Evolutionary conservation across 2,888 invertebrate genomes (phyloP), one percentile per base, ranked within the genome.

Genomic region (Poecilobothrus nobilitatus): DNA sequence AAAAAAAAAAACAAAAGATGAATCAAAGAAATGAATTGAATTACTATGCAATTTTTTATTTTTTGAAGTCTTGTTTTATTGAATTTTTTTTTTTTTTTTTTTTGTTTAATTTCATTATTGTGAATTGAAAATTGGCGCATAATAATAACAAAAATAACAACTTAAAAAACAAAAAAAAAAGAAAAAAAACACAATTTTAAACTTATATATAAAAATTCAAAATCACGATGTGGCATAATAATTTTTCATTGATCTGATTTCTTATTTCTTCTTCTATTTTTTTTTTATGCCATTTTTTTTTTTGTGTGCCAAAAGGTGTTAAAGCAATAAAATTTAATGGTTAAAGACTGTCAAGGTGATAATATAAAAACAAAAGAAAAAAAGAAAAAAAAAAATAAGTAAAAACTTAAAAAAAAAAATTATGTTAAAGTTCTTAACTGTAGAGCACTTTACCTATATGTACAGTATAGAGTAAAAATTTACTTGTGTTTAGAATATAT

Each of bases 181-280:
- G 34, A 34, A 44, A 12, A 6, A 18, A n/a, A 9, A 53, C 9
- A 53, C 53, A 18, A 18, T 53, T 53, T 37, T 12, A 53, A 53
- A 53, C 12, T 5, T 8, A 7, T 12, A 37, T 10, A 37, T 10
- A 37, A 53, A 12, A 53, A 53, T 53, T 53, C 53, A 53, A 53
- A 53, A 53, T 53, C 53, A 53, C 53, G 53, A 53, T 53, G 53
- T 53, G 53, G 53, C 53, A 53, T 53, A 53, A 53, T 53, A 53
- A 53, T 53, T 53, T 53, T 53, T 53, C 53, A 53, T 53, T 53
- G 53, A 53, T 53, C 53, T 53, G 53, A 53, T 53, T 53, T 53
- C 53, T 53, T 53, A 53, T 53, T 53, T 53, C 37, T 37, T 37
- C 10, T 53, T n/a, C 18, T 27, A 5, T 27, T 27, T 27, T 27